Conservation (phyloP, 2,888 invertebrate genomes). For the Zeuzera pyrina region DNA sequence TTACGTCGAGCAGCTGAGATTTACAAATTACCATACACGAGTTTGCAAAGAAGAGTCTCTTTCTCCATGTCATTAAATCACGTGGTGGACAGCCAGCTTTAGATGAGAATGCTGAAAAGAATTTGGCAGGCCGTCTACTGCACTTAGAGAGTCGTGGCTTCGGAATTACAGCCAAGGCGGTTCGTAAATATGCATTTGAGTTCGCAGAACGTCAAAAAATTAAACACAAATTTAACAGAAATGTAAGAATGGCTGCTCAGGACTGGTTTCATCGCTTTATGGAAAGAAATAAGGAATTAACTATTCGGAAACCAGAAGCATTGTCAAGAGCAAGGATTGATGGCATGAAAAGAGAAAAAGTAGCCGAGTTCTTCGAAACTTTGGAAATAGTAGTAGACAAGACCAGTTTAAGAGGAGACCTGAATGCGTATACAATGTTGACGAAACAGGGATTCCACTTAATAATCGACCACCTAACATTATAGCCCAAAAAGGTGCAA, state of each 20-base stretch:
- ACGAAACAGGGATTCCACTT: constrained; percentile 12
- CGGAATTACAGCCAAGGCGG: constrained; percentile 1
- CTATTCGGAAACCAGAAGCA: constrained; percentile 11
- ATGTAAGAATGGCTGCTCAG: constrained; percentile 7
- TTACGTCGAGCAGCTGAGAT: constrained; percentile 1
- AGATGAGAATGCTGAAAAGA: neutral
- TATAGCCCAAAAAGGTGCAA: constrained; percentile 7
- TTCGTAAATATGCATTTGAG: constrained; percentile 4
- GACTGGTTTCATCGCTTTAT: constrained; percentile 6
- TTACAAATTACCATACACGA: constrained; percentile 1
- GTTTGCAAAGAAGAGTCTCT: constrained; percentile 1
- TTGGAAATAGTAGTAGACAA: constrained; percentile 1
- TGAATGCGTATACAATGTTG: constrained; percentile 4
- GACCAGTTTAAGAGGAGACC: constrained; percentile 2
- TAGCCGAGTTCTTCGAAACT: constrained; percentile 3
- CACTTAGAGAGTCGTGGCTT: constrained; percentile 3
- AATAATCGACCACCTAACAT: constrained; percentile 8
- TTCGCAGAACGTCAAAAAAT: constrained; percentile 8
- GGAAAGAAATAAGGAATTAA: constrained; percentile 7
- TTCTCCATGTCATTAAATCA: too few species aligned
- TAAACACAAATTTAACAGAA: constrained; percentile 4
- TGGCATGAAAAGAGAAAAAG: constrained; percentile 7
- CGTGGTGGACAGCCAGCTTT: constrained; percentile 1
- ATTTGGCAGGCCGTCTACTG: constrained; percentile 1
- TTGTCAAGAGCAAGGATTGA: constrained; percentile 9